Percentiles rank a stretch among this genome's conserved stretches.
Conservation (phyloP, 2,113 vertebrate genomes). For the Centropus unirufus region DNA sequence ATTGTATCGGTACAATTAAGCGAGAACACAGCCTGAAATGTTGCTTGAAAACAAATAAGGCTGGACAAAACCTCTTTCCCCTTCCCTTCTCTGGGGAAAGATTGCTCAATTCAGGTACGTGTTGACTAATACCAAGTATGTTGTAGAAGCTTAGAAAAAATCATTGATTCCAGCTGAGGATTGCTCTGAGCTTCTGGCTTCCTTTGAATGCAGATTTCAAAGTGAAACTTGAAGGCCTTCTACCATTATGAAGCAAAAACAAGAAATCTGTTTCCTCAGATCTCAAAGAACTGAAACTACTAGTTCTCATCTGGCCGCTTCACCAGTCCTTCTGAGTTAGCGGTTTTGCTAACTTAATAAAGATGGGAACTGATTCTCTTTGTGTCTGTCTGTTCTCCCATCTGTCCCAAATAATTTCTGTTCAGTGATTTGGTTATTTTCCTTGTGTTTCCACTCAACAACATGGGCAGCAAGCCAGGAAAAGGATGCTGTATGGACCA, state of each 20-base stretch:
- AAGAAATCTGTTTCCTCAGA: background rate
- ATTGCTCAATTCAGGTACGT: background rate
- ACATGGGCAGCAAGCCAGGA: background rate
- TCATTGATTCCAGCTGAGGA: background rate
- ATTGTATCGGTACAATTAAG: background rate
- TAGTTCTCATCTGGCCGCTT: background rate
- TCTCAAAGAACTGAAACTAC: background rate
- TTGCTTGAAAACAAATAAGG: background rate
- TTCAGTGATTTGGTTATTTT: background rate
- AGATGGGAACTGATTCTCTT: background rate
- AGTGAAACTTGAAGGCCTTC: conserved; percentile 19
- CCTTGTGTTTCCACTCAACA: background rate
- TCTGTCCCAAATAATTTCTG: background rate
- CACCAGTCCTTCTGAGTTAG: background rate
- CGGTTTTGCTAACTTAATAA: background rate
- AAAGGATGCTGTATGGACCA: background rate
- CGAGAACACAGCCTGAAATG: background rate
- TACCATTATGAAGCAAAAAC: background rate
- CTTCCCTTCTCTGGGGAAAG: background rate
- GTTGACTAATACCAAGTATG: background rate
- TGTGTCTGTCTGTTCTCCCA: background rate
- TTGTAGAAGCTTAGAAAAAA: background rate
- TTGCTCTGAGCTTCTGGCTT: background rate
- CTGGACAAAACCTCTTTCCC: background rate
- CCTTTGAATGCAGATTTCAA: background rate